Evolutionary conservation across 2,888 invertebrate species (phyloP), one percentile per base, ranked within the genome.

Genomic region (Drosophila engyochracea): DNA sequence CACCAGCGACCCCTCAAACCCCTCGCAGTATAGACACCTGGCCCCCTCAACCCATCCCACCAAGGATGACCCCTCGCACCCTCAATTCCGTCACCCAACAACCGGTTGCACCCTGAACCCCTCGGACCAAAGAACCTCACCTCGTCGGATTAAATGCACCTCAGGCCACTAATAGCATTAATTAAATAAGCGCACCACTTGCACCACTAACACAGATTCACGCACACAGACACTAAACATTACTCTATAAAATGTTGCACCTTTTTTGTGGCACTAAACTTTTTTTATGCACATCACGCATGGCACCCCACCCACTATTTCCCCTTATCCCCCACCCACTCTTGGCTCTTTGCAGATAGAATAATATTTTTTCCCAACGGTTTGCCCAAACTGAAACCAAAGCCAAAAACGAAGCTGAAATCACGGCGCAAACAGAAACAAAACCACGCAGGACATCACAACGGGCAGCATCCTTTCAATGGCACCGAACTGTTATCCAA

Each of bases 321-420:
- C 35, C 61, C 58, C 25, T 37, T 28, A 14, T 25, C 9, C 41
- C 25, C 37, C 44, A 33, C 14, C 62, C 57, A 52, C 51, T 19
- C 37, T 70, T 67, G 59, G 51, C 82, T 81, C 79, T 81, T 92
- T 92, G 81, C 92, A 92, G 92, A 92, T 89, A 91, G 92, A 91
- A 80, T 92, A 82, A 92, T 92, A 88, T 92, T 92, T 89, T 92
- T 92, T 82, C 92, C 92, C 74, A 91, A 91, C 76, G 92, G 92
- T 57, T 87, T 92, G 82, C 92, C 92, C 65, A 92, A 92, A 78
- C 83, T 91, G 68, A 92, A 89, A 73, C 91, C 89, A 75, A 91
- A 90, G 72, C 85, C 86, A 63, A 90, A 91, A 78, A 51, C 78
- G 58, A 91, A 89, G 75, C 66, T 80, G 68, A 90, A 89, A 79